Percentiles rank a stretch among this genome's conserved stretches.
Conservation (phyloP, 2,888 invertebrate species). For the Patella ulyssiponensis region DNA sequence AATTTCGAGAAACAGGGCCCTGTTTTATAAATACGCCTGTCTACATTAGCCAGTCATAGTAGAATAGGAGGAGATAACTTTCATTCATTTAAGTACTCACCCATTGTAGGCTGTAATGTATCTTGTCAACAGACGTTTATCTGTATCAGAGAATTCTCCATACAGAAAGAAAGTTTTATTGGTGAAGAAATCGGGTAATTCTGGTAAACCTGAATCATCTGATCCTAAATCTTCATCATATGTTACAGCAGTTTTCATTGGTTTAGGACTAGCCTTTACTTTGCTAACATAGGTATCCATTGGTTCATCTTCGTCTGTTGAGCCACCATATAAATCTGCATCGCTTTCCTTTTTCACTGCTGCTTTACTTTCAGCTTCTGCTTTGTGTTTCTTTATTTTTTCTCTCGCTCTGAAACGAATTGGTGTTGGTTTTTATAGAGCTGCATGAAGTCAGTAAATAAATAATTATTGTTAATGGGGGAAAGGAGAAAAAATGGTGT, state of each 20-base stretch:
- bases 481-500: too few relatives aligned
- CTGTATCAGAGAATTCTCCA: conserved; percentile 58
- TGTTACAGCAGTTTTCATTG: conserved; percentile 29
- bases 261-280: conserved; percentile 8
- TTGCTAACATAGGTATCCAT: conserved; percentile 12
- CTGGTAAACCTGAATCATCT: conserved; percentile 60
- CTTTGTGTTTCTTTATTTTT: conserved; percentile 21
- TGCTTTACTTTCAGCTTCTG: conserved; percentile 21
- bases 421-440: too few relatives aligned
- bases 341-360: conserved; percentile 38
- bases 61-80: background rate
- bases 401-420: conserved; percentile 40
- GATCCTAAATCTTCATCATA: conserved; percentile 32
- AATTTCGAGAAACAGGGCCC: too few relatives aligned
- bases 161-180: conserved; percentile 68
- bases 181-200: conserved; percentile 65
- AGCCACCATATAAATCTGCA: conserved; percentile 47
- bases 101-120: conserved; percentile 79
- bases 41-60: background rate
- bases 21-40: too few relatives aligned
- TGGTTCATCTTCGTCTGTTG: conserved; percentile 64
- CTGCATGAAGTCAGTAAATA: too few relatives aligned
- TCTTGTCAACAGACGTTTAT: conserved; percentile 55
- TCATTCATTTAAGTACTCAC: conserved; percentile 45
- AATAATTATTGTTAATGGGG: too few relatives aligned